Evolutionary conservation across 2,888 invertebrate species (phyloP).

Genomic region (Anthrax anthrax): DNA sequence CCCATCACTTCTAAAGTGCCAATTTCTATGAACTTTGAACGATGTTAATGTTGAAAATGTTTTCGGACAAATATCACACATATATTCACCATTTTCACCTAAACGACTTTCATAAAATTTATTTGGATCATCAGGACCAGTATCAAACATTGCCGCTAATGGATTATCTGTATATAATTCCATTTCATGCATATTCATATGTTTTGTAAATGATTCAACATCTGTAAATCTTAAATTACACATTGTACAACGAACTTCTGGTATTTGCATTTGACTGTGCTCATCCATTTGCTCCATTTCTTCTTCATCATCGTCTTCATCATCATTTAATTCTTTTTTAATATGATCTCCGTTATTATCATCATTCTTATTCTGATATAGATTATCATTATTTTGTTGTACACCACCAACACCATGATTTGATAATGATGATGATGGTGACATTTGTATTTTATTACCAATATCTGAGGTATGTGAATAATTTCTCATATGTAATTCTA

Average conservation of each 20-base stretch:
- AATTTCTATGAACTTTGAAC: constrained; percentile 35
- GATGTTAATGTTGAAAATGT: constrained; percentile 33
- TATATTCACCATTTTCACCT: constrained; percentile 32
- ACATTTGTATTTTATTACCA: background rate
- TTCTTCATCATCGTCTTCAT: constrained; percentile 9
- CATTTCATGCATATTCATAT: constrained; percentile 31
- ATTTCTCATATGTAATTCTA: constrained; percentile 26
- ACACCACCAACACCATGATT: too few species aligned
- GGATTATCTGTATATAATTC: constrained; percentile 32
- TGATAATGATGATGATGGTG: too few species aligned
- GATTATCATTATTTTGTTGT: background rate
- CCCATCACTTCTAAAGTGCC: constrained; percentile 37
- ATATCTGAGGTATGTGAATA: constrained; percentile 9
- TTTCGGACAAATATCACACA: constrained; percentile 34
- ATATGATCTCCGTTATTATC: background rate
- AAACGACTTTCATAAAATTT: constrained; percentile 29
- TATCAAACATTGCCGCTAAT: constrained; percentile 32
- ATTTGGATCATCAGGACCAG: constrained; percentile 31
- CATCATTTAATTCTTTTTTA: constrained; percentile 16
- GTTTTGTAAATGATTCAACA: constrained; percentile 31
- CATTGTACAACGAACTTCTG: constrained; percentile 31
- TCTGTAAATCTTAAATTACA: constrained; percentile 31
- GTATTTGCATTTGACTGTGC: constrained; percentile 16
- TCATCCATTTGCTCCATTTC: constrained; percentile 4
- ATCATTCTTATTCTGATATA: background rate